These are phyloP conservation scores for Eristalinus sepulchralis DNA, from an alignment of 2,888 invertebrate genomes.

Conservation along the genomic window DNA sequence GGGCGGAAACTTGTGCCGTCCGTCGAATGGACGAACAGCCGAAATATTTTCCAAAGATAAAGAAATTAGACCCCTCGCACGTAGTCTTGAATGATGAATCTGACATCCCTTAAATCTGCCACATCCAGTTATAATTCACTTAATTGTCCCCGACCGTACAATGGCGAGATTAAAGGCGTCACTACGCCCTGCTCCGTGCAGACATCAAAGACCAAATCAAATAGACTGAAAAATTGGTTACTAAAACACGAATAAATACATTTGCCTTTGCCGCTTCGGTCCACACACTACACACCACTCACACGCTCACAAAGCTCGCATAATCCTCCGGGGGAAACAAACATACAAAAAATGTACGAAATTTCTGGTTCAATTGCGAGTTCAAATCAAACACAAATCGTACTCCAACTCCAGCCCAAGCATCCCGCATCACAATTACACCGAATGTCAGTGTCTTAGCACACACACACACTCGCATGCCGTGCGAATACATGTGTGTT, in stretches of 20 bases:
- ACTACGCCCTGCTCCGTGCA: not conserved
- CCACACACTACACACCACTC: too few relatives aligned
- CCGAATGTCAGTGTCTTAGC: not conserved
- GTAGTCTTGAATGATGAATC: too few relatives aligned
- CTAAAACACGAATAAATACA: slow-evolving; percentile 3
- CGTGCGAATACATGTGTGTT: slow-evolving; percentile 20
- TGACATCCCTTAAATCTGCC: not conserved
- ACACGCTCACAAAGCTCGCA: too few relatives aligned
- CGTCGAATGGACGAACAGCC: too few relatives aligned
- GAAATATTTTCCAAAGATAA: too few relatives aligned
- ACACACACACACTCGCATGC: not conserved
- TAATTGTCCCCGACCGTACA: not conserved
- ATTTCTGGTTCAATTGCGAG: slow-evolving; percentile 12
- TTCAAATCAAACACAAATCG: slow-evolving; percentile 41
- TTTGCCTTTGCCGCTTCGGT: not conserved
- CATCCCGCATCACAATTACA: slow-evolving; percentile 44
- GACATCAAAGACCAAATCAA: slow-evolving; percentile 10
- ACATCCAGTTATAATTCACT: not conserved
- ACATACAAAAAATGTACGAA: not conserved
- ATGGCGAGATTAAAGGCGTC: not conserved
- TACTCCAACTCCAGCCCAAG: too few relatives aligned
- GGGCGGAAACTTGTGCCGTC: too few relatives aligned
- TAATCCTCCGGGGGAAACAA: too few relatives aligned
- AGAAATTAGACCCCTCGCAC: too few relatives aligned
- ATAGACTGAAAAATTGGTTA: slow-evolving; percentile 25